These are phyloP conservation scores for Tetraodon nigroviridis DNA, from an alignment of 2,113 vertebrate genomes.

Conservation along the genomic window DNA sequence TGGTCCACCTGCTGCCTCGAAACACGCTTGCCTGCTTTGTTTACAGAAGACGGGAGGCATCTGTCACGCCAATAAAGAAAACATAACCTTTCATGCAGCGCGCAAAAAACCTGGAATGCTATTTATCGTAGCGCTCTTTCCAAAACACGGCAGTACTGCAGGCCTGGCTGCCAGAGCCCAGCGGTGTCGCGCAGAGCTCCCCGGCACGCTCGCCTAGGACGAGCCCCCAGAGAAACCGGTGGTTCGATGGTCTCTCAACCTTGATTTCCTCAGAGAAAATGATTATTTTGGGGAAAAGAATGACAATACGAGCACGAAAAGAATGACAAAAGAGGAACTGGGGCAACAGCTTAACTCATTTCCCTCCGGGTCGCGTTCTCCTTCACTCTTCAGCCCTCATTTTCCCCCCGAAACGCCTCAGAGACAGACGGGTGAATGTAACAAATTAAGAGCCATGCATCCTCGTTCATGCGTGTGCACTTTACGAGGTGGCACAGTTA, in stretches of 20 bases:
- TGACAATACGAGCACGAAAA: too few species aligned
- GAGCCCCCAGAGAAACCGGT: too few species aligned
- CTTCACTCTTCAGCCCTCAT: slow-evolving; percentile 44
- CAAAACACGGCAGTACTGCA: slow-evolving; percentile 48
- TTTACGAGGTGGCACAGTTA: slow-evolving; percentile 50
- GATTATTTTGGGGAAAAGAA: slow-evolving; percentile 17
- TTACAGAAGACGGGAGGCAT: slow-evolving; percentile 46
- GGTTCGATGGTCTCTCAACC: neutral
- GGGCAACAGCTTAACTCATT: slow-evolving; percentile 1
- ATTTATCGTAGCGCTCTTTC: slow-evolving; percentile 56
- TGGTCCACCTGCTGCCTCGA: slow-evolving; percentile 54
- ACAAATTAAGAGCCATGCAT: slow-evolving; percentile 66
- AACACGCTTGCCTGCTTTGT: slow-evolving; percentile 52
- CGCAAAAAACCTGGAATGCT: slow-evolving; percentile 59
- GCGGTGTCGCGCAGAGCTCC: neutral
- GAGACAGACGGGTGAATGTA: slow-evolving; percentile 55
- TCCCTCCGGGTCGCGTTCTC: slow-evolving; percentile 38
- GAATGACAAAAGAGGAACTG: slow-evolving; percentile 3
- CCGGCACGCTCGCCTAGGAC: neutral
- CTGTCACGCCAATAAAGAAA: slow-evolving; percentile 61
- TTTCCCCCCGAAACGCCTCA: slow-evolving; percentile 22
- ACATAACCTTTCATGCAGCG: slow-evolving; percentile 54
- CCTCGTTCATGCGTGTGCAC: slow-evolving; percentile 59
- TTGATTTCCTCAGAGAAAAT: neutral
- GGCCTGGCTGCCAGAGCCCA: slow-evolving; percentile 28